Percentiles rank a stretch among this genome's conserved stretches.
Evolutionary conservation across 2,888 invertebrate genomes (phyloP).

Genomic region (Sympetrum striolatum): DNA sequence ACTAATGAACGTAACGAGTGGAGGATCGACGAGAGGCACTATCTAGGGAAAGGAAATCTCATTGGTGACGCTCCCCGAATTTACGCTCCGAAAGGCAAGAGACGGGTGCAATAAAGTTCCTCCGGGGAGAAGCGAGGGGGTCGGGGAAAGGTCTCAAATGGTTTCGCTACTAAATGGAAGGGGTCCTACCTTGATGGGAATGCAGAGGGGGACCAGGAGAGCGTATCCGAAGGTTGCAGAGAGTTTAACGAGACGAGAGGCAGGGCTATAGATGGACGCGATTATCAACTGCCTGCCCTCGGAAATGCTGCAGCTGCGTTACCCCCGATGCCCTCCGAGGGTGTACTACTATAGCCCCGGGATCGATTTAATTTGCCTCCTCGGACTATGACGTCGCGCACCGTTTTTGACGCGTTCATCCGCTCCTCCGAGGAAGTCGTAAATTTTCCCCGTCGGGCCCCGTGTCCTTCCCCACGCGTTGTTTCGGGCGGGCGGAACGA

Average conservation of each 20-base stretch:
- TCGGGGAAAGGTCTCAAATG: background rate
- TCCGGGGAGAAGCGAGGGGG: background rate
- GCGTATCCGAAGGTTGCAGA: background rate
- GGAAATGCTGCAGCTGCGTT: background rate
- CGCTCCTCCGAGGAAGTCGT: background rate
- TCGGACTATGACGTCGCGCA: background rate
- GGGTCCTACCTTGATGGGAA: background rate
- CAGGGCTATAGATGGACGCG: conserved; percentile 16
- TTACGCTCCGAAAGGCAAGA: conserved; percentile 36
- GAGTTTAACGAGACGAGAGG: conserved; percentile 22
- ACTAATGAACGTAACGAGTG: background rate
- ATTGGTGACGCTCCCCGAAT: conserved; percentile 28
- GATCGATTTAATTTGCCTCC: background rate
- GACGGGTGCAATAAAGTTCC: conserved; percentile 32
- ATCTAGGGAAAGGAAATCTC: conserved; percentile 40
- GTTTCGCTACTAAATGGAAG: background rate
- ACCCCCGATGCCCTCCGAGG: background rate
- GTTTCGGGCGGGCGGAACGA: background rate
- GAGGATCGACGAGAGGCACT: background rate
- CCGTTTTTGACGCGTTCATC: background rate
- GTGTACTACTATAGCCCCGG: background rate
- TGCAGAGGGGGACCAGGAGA: background rate
- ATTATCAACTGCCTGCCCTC: conserved; percentile 16
- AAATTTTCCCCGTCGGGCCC: background rate
- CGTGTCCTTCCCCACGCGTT: background rate